phyloP scores from a whole-genome alignment of 2,888 invertebrate genomes.

The Crocallis elinguaria region DNA sequence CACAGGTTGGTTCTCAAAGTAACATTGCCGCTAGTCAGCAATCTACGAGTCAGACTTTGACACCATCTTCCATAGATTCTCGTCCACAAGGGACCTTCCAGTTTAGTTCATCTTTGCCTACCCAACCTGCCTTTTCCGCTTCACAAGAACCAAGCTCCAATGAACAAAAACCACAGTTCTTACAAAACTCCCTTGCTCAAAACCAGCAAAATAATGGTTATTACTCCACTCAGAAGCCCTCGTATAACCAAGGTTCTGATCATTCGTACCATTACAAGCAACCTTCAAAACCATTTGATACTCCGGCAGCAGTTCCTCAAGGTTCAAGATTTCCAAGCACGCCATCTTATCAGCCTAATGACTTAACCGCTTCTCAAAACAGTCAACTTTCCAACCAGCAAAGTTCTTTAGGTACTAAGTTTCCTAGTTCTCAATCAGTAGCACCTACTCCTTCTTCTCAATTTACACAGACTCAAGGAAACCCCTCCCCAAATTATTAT shows the following conservation, averaged over 20 bases:
- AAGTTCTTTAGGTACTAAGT: constrained; percentile 29
- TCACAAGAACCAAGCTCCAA: neutral
- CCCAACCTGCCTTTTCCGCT: constrained; percentile 4
- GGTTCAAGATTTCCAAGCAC: constrained; percentile 47
- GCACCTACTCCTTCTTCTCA: constrained; percentile 34
- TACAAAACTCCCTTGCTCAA: constrained; percentile 17
- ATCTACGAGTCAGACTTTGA: constrained; percentile 11
- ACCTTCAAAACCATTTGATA: constrained; percentile 58
- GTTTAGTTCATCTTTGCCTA: constrained; percentile 6
- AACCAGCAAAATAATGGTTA: constrained; percentile 28
- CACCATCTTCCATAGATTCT: constrained; percentile 17
- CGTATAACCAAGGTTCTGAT: constrained; percentile 46
- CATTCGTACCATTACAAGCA: constrained; percentile 65
- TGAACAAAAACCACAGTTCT: constrained; percentile 7
- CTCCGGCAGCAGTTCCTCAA: constrained; percentile 37
- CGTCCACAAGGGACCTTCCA: constrained; percentile 17
- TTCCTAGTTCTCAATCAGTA: constrained; percentile 40
- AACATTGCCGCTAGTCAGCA: constrained; percentile 17
- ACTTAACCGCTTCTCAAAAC: constrained; percentile 30
- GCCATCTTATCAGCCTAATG: constrained; percentile 52
- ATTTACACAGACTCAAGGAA: constrained; percentile 25
- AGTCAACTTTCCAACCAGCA: constrained; percentile 24
- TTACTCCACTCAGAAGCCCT: constrained; percentile 38
- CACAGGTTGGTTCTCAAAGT: constrained; percentile 19
- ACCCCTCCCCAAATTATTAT: constrained; percentile 12